Percentiles rank a stretch among this genome's conserved stretches.
Evolutionary conservation across 2,113 vertebrate species (phyloP).

Genomic region (Grammomys surdaster): DNA sequence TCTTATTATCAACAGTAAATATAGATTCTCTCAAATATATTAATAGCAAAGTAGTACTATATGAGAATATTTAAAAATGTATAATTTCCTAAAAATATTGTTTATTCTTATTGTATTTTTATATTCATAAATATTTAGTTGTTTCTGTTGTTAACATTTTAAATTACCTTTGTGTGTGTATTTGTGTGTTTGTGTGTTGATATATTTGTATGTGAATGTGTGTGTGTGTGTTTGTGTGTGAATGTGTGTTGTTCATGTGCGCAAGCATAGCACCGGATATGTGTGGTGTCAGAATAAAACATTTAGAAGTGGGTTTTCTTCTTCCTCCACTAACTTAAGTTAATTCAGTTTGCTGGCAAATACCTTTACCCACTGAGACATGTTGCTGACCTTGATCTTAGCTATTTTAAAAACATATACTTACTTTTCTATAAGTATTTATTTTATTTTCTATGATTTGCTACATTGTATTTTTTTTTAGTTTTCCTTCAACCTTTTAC

Average conservation of each 20-base stretch:
- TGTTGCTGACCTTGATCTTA: background rate
- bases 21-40: background rate
- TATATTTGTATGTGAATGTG: background rate
- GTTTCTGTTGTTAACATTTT: background rate
- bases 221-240: background rate
- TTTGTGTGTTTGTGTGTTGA: no score
- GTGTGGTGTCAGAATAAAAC: background rate
- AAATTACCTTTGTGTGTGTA: background rate
- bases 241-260: no score
- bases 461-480: constrained; percentile 9
- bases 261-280: no score
- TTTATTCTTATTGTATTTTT: background rate
- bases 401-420: background rate
- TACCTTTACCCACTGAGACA: background rate
- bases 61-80: background rate
- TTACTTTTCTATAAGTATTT: background rate
- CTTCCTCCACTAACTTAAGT: no score
- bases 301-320: background rate
- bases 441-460: background rate
- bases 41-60: background rate
- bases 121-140: constrained; percentile 1
- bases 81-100: background rate
- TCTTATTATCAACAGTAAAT: background rate
- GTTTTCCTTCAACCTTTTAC: background rate
- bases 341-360: background rate